Evolutionary conservation across 2,888 invertebrate species (phyloP), one percentile per base, ranked within the genome.

Genomic region (Hymenopus coronatus): DNA sequence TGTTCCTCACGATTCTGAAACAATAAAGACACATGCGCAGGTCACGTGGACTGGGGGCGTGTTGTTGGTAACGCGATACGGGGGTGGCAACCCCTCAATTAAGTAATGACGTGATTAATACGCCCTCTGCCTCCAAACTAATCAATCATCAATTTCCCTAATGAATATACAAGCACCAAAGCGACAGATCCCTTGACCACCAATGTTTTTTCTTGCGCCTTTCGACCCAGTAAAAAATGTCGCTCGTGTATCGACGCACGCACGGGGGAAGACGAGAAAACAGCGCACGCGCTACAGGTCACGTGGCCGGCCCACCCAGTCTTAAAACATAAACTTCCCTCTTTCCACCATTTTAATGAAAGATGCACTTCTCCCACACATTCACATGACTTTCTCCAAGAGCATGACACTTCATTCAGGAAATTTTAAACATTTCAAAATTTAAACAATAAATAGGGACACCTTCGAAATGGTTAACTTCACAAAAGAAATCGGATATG

Each of bases 1-100:
- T 98, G 94, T 99, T 99, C 91, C 99, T 96, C 89, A 99, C 99
- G 94, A 99, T 99, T 95, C 99, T 99, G 94, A 25, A 94, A 93
- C 90, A 89, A 70, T 20, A 15, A 70, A 33, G 46, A 27, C 15
- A 9, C 20, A 27, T 70, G 54, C 20, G 2, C 0, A 3, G 86
- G 81, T 82, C 87, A 87, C 87, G 87, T 87, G 87, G 82, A n/a
- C 25, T 25, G 87, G n/a, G 82, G 82, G 87, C 87, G 87, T 87
- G 87, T 87, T 87, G 87, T n/a, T n/a, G 87, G 87, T 87, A 87
- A 87, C 87, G 82, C 82, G 87, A 87, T 87, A 87, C 82, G 82
- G 87, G 87, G 82, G 70, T 70, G 87, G 82, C n/a, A 87, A 87
- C 87, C 87, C 87, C 87, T 87, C 87, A 87, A 87, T 87, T 87